Evolutionary conservation across 2,113 vertebrate species (phyloP), one percentile per base, ranked within the genome.

Genomic region (Cyanoderma ruficeps): DNA sequence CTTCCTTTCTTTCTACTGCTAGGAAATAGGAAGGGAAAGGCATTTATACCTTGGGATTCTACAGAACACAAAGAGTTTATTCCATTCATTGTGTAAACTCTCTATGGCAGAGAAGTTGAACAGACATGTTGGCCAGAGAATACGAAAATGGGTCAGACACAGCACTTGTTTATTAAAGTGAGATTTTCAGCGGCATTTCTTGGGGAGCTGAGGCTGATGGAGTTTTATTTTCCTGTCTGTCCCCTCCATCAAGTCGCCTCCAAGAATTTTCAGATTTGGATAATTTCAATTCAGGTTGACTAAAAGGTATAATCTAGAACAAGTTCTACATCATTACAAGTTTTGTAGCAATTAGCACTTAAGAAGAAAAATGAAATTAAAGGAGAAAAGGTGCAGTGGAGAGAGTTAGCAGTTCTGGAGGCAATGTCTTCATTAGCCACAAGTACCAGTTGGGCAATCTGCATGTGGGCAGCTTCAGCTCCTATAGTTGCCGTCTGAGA

Each of bases 1-100:
- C 18, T 92, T 93, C 92, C 91, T 91, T 89, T 94, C 87, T 95
- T 97, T 93, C 92, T 92, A 78, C 56, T 91, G 52, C 33, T 89
- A 91, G 90, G 92, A 97, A 93, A 72, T 83, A 77, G 82, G 90
- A 97, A 90, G 71, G 77, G 84, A 82, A 94, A 94, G 52, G 44
- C 49, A 64, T 71, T 90, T 87, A 63, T 60, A 74, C 56, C 41
- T 52, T 81, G 33, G 16, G 25, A 89, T 93, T 92, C 72, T 92
- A 41, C 17, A 70, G 86, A 90, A 89, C 30, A 71, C 56, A 75
- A 83, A 72, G 67, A 90, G 30, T 94, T 95, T 77, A 63, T 81
- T 86, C 64, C 72, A 59, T 50, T 86, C 17, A 59, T 41, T 67
- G 19, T 70, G 22, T 44, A 35, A 90, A 56, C 16, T 70, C 33